Base-by-base conservation (phyloP, 2,113 vertebrate genomes). In the Amblyornis subalaris region DNA sequence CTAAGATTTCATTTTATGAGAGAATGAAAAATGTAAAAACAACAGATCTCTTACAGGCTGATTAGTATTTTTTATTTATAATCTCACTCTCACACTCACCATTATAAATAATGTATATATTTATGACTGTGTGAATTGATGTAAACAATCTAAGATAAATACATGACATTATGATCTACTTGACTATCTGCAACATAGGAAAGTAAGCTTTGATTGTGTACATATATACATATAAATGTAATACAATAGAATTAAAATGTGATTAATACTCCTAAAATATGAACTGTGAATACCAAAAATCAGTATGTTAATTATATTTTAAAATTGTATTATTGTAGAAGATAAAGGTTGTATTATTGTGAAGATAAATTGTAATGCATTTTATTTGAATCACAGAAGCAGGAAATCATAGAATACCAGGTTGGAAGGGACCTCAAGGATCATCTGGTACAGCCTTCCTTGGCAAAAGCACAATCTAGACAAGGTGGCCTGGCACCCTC, bases 131-230 rank as follows among this genome's bases (percentile, higher is more conserved):
- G 35, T 73, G 35, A 44, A 62, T 47, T 29, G 76, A 87, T 80
- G 80, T 83, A 93, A 96, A 54, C 21, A 74, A 36, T 33, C 14
- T 61, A 75, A 79, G 73, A 88, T 42, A 89, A 96, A 96, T 74
- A 36, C 6, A 28, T 42, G 51, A 67, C 62, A 80, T 14, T 72
- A 36, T 45, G 47, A 84, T 66, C 65, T 57, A 62, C 42, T 60
- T 91, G 77, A 70, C n/a, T 80, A 57, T 50, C 40, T 90, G 47
- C 57, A 82, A 93, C 12, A 20, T 6, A 48, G n/a, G 25, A 91
- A 84, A 90, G 61, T 60, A 85, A 74, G 6, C 4, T 53, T 25
- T 67, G 33, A 47, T 3, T 62, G 5, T 73, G 2, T 53, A 11
- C 51, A 33, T 36, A 20, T 75, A 40, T 17, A 26, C 1, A 1